phyloP scores from a whole-genome alignment of 2,888 invertebrate genomes.

The Ochlodes sylvanus region DNA sequence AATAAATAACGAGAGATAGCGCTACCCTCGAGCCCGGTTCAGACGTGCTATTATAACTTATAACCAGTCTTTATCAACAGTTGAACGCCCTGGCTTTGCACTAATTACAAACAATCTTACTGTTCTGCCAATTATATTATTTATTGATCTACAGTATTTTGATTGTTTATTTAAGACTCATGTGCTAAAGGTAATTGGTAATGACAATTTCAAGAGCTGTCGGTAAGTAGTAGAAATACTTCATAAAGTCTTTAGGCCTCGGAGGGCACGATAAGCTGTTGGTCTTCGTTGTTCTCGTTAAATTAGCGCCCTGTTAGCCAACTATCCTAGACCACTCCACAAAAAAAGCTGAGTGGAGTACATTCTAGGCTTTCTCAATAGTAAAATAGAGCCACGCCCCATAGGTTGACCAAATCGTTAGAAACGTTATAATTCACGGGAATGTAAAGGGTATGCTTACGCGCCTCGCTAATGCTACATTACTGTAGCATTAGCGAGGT shows the following conservation, averaged over 20 bases:
- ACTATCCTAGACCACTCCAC: no score
- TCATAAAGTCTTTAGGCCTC: no score
- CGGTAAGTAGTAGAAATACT: no score
- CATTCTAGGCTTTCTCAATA: not conserved
- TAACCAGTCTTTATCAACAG: constrained; percentile 68
- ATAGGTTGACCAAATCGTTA: not conserved
- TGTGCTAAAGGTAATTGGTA: no score
- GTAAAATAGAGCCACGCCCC: not conserved
- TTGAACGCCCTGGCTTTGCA: constrained; percentile 77
- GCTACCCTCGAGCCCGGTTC: constrained; percentile 56
- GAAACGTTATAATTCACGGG: not conserved
- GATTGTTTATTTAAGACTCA: no score
- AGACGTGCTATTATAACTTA: constrained; percentile 59
- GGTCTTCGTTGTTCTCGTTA: no score
- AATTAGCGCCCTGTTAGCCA: no score
- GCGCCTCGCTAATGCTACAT: no score
- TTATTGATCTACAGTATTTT: no score
- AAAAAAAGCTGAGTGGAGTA: no score
- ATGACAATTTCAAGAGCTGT: no score
- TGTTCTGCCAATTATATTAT: constrained; percentile 10
- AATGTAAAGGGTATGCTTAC: not conserved
- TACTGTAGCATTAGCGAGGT: not conserved
- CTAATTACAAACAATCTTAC: constrained; percentile 57
- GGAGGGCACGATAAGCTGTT: no score
- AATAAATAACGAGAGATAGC: constrained; percentile 77